Evolutionary conservation across 2,888 invertebrate species (phyloP).

Genomic region (Drosophila tanythrix): DNA sequence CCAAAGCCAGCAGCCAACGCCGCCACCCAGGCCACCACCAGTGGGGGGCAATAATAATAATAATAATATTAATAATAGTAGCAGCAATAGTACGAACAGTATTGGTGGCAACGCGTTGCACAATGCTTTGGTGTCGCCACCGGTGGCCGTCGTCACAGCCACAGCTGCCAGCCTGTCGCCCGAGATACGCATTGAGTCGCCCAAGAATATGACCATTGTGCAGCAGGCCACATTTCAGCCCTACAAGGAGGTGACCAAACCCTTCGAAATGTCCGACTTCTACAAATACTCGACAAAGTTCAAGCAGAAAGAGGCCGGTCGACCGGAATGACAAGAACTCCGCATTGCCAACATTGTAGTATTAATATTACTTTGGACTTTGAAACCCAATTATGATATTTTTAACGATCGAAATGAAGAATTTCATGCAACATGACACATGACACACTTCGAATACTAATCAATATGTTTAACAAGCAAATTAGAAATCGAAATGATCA

Average conservation of each 20-base stretch:
- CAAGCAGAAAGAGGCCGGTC: slow-evolving; percentile 87
- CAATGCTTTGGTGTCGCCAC: slow-evolving; percentile 59
- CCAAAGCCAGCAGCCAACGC: slow-evolving; percentile 69
- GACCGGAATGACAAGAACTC: slow-evolving; percentile 65
- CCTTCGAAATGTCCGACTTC: slow-evolving; percentile 99
- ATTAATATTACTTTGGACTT: slow-evolving; percentile 10
- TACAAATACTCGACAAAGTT: slow-evolving; percentile 98
- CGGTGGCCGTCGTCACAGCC: slow-evolving; percentile 50
- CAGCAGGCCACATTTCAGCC: slow-evolving; percentile 96
- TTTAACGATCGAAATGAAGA: slow-evolving; percentile 6
- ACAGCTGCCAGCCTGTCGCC: slow-evolving; percentile 65
- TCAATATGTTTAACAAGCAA: slow-evolving; percentile 13
- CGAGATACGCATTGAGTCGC: slow-evolving; percentile 89
- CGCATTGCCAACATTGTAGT: not conserved
- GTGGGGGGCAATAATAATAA: slow-evolving; percentile 40
- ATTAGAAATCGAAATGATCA: not conserved
- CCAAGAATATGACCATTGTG: slow-evolving; percentile 93
- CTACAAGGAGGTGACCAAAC: slow-evolving; percentile 96
- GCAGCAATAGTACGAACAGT: slow-evolving; percentile 24
- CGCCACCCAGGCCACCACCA: slow-evolving; percentile 70
- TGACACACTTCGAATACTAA: slow-evolving; percentile 13
- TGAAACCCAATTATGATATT: slow-evolving; percentile 24
- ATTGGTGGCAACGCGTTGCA: slow-evolving; percentile 35
- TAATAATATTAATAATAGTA: slow-evolving; percentile 27
- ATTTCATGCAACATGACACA: not conserved